Conservation (phyloP, 2,113 vertebrate species). For the Calyptomena viridis region DNA sequence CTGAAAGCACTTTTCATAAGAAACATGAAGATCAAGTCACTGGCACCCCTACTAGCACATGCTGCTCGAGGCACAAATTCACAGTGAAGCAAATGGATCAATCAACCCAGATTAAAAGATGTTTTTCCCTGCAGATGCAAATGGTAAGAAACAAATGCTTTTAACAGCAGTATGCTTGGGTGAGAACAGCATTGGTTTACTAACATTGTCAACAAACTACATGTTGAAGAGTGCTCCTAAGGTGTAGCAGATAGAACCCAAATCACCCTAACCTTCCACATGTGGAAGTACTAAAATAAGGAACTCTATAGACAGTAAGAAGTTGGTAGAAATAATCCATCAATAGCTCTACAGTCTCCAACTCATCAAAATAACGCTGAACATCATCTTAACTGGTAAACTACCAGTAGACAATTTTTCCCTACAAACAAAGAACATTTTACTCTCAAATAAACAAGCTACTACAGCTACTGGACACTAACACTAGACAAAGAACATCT, state of each 20-base stretch:
- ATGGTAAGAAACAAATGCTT: neutral
- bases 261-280: neutral
- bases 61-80: neutral
- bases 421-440: neutral
- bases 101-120: neutral
- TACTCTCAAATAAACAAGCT: neutral
- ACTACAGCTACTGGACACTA: neutral
- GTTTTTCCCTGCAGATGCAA: neutral
- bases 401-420: neutral
- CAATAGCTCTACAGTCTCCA: neutral
- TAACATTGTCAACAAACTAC: neutral
- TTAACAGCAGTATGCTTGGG: neutral
- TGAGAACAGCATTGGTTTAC: neutral
- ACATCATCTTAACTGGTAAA: neutral
- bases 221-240: neutral
- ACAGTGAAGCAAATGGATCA: neutral
- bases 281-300: neutral
- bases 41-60: neutral
- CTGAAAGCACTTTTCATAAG: neutral
- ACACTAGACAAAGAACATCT: neutral
- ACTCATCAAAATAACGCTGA: neutral
- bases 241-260: neutral
- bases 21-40: neutral
- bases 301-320: neutral
- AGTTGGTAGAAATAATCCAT: neutral